Percentiles rank a stretch among this genome's conserved stretches.
These are phyloP conservation scores for Misgurnus mizolepis DNA, from an alignment of 2,113 vertebrate species.

Conservation along the genomic window DNA sequence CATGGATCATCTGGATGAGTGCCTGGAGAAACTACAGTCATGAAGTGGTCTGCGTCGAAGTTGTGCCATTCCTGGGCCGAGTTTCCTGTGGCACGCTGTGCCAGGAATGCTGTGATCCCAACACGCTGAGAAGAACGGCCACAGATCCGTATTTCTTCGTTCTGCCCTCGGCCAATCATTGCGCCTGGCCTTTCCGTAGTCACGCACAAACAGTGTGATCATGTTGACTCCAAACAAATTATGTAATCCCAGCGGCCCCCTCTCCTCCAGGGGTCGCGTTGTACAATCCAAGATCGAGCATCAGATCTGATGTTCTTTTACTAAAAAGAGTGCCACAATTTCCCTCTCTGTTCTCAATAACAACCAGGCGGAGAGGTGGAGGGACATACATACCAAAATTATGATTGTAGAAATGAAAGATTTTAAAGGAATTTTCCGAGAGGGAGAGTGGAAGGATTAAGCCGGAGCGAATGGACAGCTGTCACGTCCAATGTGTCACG, in stretches of 20 bases:
- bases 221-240: conserved; percentile 66
- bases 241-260: conserved; percentile 59
- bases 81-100: conserved; percentile 63
- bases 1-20: conserved; percentile 68
- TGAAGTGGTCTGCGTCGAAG: conserved; percentile 59
- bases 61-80: conserved; percentile 65
- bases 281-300: conserved; percentile 1
- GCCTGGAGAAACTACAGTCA: conserved; percentile 66
- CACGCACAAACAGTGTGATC: conserved; percentile 44
- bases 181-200: background rate
- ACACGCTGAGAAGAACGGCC: conserved; percentile 23
- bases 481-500: conserved; percentile 65
- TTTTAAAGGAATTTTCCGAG: background rate
- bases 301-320: background rate
- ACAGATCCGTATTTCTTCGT: background rate
- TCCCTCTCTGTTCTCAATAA: background rate
- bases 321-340: background rate
- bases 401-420: background rate
- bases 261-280: background rate
- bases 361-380: background rate
- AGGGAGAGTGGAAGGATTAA: conserved; percentile 44
- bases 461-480: conserved; percentile 65
- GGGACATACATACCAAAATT: background rate
- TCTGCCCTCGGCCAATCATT: background rate
- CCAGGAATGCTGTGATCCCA: conserved; percentile 71